Evolutionary conservation across 2,113 vertebrate genomes (phyloP).

Genomic region (Arenaria interpres): DNA sequence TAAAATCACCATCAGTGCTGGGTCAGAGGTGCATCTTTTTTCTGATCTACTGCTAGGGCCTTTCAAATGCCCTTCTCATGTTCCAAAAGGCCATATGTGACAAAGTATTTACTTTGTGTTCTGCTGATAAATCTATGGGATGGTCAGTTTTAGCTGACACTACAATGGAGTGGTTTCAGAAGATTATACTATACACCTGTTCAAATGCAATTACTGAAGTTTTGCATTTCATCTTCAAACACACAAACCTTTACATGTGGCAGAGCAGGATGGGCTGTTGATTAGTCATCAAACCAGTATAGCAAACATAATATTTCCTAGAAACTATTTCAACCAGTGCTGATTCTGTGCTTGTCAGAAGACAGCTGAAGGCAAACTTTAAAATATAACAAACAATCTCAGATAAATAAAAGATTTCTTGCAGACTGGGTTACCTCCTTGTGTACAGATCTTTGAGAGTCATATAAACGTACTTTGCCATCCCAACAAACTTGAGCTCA

Average conservation of each 20-base stretch:
- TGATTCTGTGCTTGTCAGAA: neutral
- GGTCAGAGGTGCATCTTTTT: neutral
- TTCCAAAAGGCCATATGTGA: neutral
- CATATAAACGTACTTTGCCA: neutral
- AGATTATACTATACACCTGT: neutral
- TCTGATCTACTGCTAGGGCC: neutral
- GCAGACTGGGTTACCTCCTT: neutral
- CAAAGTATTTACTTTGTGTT: neutral
- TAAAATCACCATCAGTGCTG: neutral
- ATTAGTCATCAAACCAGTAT: neutral
- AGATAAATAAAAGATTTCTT: neutral
- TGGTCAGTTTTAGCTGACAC: neutral
- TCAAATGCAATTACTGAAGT: neutral
- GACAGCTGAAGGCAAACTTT: neutral
- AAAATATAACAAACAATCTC: neutral
- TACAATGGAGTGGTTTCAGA: neutral
- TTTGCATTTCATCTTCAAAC: neutral
- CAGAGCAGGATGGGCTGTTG: neutral
- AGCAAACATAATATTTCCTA: neutral
- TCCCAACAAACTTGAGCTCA: too few relatives aligned
- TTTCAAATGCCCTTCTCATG: neutral
- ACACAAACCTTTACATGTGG: neutral
- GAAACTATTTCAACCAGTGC: neutral
- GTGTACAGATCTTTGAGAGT: neutral
- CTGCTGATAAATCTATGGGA: neutral